Base-by-base conservation (phyloP, 2,888 invertebrate species). In the Mythimna pallens region DNA sequence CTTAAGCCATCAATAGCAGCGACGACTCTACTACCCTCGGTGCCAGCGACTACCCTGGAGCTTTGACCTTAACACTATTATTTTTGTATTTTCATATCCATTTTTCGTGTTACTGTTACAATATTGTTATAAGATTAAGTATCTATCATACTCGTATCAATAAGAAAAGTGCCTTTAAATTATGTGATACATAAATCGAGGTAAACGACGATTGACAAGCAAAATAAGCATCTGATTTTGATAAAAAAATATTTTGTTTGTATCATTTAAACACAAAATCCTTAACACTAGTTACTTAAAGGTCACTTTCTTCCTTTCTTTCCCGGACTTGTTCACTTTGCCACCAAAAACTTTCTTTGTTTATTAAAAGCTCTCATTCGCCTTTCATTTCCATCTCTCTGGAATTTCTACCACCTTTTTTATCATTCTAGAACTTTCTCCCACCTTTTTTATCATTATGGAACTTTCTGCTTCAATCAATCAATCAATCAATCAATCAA, bases 311-410 rank as follows among this genome's bases (percentile, higher is more conserved):
- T 82, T 4, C 80, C 78, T 50, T 73, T 82, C 54, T 72, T 82
- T 84, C 84, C 93, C 92, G 43, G 87, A 89, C 78, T 93, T 94
- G 71, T 94, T 94, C n/a, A 94, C 76, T 87, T 95, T 95, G 0
- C 95, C 93, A 5, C 95, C 95, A 76, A 94, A 93, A 0, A 94
- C 94, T 87, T 94, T 94, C 73, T 93, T 3, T 89, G 85, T 83
- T 93, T 94, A 25, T 89, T 89, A 43, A 87, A 91, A 30, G 86
- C 79, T 78, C 87, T 83, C 73, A n/a, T n/a, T n/a, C 87, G 79
- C 77, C 88, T 78, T 59, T 82, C 81, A 22, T 82, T 84, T 22
- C 84, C 83, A 30, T 87, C 86, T 64, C 86, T 86, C 62, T 87
- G 87, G 73, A 89, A 89, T 73, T 85, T 83, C 78, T 86, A 1